Base-by-base conservation (phyloP, 2,797 vertebrate species). In the Octomys mimax region DNA sequence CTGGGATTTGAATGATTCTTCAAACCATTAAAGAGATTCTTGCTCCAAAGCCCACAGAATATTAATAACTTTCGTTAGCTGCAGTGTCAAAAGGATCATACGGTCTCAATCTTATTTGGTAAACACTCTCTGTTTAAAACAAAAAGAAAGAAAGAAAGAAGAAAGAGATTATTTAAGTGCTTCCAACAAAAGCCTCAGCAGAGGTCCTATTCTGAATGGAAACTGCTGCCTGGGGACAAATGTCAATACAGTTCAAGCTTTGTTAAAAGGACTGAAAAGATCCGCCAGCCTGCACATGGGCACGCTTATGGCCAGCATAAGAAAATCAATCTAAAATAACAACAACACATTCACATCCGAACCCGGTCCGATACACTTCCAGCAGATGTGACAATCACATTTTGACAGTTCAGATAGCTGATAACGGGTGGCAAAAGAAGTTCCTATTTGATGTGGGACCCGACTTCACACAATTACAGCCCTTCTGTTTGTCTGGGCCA, bases 361-460 rank as follows among this genome's bases (percentile, higher is more conserved):
- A 10, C 77, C 93, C 28, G 81, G 94, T 93, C 95, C 90, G 71
- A n/a, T 89, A 52, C 80, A 52, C 96, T 95, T 49, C 85, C 90
- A 96, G 95, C 90, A 77, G 92, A 97, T 95, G 95, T 97, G 97
- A 97, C 97, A 92, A 96, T 97, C 97, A 71, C 89, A 95, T 95
- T 98, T 97, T 97, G 96, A 98, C 97, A 97, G 97, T 91, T 95
- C 92, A 87, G 91, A 97, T 91, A 96, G 96, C 80, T 96, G 97
- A 95, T 97, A 97, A 97, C 49, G 81, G 92, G 94, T 82, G 68
- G 94, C 75, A 68, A 93, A 92, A 95, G 54, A 95, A 96, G 89
- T 94, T 79, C 95, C 94, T 94, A 84, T 96, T 93, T 96, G 96
- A 89, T 42, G n/a, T 59, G 82, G 77, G 89, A 79, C 87, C 91